Base-by-base conservation (phyloP, 2,888 invertebrate species). In the Petrolisthes cinctipes region DNA sequence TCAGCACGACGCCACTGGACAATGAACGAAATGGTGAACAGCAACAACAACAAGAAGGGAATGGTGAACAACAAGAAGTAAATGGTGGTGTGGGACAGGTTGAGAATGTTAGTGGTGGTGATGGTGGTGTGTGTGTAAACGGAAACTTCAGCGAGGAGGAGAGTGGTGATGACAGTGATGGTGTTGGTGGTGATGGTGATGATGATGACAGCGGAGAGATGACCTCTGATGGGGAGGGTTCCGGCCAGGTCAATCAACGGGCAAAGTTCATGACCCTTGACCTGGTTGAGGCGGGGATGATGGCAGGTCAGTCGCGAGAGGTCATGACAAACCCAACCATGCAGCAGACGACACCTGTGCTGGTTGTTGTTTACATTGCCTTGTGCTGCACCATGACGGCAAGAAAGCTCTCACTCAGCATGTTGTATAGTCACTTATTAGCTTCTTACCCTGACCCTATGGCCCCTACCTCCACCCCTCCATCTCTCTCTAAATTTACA, bases 181-280 rank as follows among this genome's bases (percentile, higher is more conserved):
- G 66, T 79, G 78, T 53, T 7, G 79, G n/a, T 14, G 66, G 61
- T 61, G 82, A 82, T 71, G 82, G 54, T 4, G 82, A 66, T 17
- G 76, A 76, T 53, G 85, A 82, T 56, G 82, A 68, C 83, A 54
- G 73, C 20, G 85, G 75, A 9, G 82, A 56, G 66, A 23, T 23
- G 80, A 80, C 20, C 53, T 57, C 84, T 3, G 81, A 23, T 20
- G 86, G 57, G 73, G 86, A 86, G 61, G 83, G 88, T n/a, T 82
- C 85, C 56, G 80, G 85, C 23, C 84, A 83, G 68, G 87, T 82
- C 80, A 83, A 81, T 78, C 88, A 90, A 82, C 75, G 87, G 81
- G 86, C 89, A 79, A 90, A 89, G 85, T 89, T 89, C 83, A 89
- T 90, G 73, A 90, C 90, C 76, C 88, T 90, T 73, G 90, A 90